Evolutionary conservation across 2,888 invertebrate species (phyloP), one percentile per base, ranked within the genome.

Genomic region (Apamea monoglypha): DNA sequence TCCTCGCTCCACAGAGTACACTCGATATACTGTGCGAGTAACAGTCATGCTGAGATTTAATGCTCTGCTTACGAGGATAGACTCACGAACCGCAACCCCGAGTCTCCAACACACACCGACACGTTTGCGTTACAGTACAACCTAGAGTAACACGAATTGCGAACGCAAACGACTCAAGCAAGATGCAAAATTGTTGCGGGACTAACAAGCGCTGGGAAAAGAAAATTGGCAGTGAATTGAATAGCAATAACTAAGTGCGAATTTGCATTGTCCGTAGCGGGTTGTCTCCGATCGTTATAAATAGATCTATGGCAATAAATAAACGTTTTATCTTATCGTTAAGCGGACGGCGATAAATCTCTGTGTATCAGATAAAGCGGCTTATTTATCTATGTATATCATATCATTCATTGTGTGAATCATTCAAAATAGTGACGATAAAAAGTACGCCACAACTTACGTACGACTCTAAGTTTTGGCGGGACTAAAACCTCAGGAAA

Each of bases 1-100:
- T 90, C 82, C 91, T 90, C 89, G 91, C 87, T 91, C 87, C 86
- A 89, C 88, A 84, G 90, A 91, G 88, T 89, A 90, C 90, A 89
- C 89, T 87, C 90, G 89, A 92, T 92, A 91, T 91, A 92, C 92
- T 92, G 92, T 90, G 82, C 76, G 80, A 91, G 90, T 90, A 87
- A 90, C 89, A 92, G 93, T 93, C 94, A 92, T 92, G 92, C 91
- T 91, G 91, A 93, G 95, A 95, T 95, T 95, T 95, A 96, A 94
- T 95, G 93, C 93, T 90, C 90, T 89, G 91, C 90, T 91, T 89
- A 89, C 89, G 76, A 90, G 87, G 78, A 82, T 86, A 87, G 90
- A 89, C 92, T 93, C 94, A 94, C 95, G 94, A 95, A 89, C 88
- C 86, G 78, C 66, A 75, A 73, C 74, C 75, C 71, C 68, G 68